phyloP scores from a whole-genome alignment of 1,140 invertebrate genomes.

The Zaprionus tsacasi region DNA sequence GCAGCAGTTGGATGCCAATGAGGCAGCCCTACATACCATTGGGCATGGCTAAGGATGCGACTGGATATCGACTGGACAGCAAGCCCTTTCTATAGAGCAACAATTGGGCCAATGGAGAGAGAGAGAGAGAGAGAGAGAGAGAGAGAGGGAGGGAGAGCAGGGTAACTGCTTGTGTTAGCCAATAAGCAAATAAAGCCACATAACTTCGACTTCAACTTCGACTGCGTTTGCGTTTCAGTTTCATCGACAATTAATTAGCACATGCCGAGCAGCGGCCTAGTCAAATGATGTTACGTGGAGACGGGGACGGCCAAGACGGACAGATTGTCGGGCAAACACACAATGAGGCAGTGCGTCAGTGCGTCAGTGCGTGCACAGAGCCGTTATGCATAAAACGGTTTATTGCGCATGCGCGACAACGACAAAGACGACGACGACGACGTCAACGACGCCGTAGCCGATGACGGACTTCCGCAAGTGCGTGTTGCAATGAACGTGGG shows the following conservation, averaged over 20 bases:
- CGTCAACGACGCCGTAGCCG: constrained; percentile 28
- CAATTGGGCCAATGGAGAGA: not conserved
- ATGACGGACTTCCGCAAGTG: constrained; percentile 69
- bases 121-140: not conserved
- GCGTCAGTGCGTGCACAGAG: constrained; percentile 58
- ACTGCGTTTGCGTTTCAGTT: constrained; percentile 4
- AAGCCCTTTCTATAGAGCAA: constrained; percentile 69
- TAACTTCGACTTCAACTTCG: constrained; percentile 49
- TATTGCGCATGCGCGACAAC: constrained; percentile 72
- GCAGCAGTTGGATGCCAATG: constrained; percentile 61
- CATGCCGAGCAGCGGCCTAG: constrained; percentile 39
- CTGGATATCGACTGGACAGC: constrained; percentile 27
- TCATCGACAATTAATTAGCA: constrained; percentile 68
- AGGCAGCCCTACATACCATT: constrained; percentile 68
- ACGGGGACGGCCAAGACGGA: constrained; percentile 16
- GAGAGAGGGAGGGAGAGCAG: not conserved
- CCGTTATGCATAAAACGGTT: constrained; percentile 79
- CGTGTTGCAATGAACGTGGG: constrained; percentile 61
- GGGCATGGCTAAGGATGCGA: constrained; percentile 54
- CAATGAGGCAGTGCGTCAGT: constrained; percentile 3
- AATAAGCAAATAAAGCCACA: constrained; percentile 59
- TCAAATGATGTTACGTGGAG: constrained; percentile 62
- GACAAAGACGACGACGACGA: constrained; percentile 12
- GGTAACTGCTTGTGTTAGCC: constrained; percentile 38
- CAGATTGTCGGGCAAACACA: constrained; percentile 1